Evolutionary conservation across 2,888 invertebrate species (phyloP).

Genomic region (Petrolisthes manimaculis): DNA sequence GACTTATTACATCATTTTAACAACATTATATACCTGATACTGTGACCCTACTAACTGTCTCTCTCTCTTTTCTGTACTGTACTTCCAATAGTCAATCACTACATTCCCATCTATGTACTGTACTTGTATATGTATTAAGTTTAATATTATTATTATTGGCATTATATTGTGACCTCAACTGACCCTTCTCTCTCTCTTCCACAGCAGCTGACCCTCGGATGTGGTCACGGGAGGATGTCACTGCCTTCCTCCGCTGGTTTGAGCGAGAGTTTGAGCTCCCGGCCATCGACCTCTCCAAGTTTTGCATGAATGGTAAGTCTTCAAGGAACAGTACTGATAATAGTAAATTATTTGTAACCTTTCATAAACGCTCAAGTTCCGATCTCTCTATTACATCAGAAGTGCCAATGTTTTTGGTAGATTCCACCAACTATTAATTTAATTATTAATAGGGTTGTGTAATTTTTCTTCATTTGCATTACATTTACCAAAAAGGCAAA

Average conservation of each 20-base stretch:
- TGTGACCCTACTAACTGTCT: no score
- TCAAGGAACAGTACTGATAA: no score
- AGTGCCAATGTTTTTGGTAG: background rate
- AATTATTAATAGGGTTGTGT: background rate
- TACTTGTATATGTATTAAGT: background rate
- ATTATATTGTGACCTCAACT: background rate
- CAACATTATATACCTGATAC: no score
- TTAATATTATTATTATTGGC: background rate
- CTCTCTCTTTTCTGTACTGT: no score
- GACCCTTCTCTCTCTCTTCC: slow-evolving; percentile 55
- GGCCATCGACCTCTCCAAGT: slow-evolving; percentile 91
- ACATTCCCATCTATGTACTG: no score
- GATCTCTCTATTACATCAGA: no score
- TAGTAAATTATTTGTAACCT: no score
- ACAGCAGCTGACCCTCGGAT: slow-evolving; percentile 86
- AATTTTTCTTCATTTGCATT: background rate
- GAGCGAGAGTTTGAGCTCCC: slow-evolving; percentile 93
- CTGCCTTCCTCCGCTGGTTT: slow-evolving; percentile 89
- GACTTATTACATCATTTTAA: no score
- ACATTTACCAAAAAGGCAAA: background rate
- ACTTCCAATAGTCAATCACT: no score
- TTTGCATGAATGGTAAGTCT: slow-evolving; percentile 90
- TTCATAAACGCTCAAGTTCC: no score
- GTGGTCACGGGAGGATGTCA: slow-evolving; percentile 92
- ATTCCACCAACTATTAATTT: background rate